Conservation (phyloP, 2,113 vertebrate species). For the Progne subis region DNA sequence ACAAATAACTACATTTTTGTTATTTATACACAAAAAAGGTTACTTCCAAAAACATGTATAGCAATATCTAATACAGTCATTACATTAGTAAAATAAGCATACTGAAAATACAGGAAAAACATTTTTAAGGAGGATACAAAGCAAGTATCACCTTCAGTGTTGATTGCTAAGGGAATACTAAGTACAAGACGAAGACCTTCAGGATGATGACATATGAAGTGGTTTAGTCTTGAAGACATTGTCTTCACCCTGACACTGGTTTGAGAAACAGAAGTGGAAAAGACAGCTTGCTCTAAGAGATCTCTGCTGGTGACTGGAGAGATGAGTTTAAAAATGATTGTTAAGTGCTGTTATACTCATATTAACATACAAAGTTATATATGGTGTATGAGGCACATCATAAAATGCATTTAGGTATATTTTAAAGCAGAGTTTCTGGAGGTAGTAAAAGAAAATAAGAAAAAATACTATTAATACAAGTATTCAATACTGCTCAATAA, state of each 20-base stretch:
- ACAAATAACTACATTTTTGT: neutral
- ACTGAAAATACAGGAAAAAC: neutral
- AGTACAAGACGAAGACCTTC: neutral
- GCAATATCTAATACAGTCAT: neutral
- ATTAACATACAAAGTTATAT: neutral
- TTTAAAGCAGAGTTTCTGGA: neutral
- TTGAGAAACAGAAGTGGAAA: neutral
- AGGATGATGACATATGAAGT: neutral
- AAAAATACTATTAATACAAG: neutral
- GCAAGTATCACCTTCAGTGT: neutral
- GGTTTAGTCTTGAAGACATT: neutral
- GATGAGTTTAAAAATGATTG: neutral
- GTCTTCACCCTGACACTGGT: neutral
- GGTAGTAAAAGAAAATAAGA: neutral
- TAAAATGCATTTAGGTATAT: neutral
- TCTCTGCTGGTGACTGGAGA: neutral
- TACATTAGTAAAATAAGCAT: neutral
- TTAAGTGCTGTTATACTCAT: neutral
- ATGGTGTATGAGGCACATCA: neutral
- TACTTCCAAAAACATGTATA: neutral
- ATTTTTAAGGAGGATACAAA: neutral
- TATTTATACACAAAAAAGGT: neutral
- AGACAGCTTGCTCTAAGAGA: neutral
- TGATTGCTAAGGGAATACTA: neutral
- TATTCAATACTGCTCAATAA: neutral